Conservation (phyloP, 2,888 invertebrate species). For the Smittia aterrima region DNA sequence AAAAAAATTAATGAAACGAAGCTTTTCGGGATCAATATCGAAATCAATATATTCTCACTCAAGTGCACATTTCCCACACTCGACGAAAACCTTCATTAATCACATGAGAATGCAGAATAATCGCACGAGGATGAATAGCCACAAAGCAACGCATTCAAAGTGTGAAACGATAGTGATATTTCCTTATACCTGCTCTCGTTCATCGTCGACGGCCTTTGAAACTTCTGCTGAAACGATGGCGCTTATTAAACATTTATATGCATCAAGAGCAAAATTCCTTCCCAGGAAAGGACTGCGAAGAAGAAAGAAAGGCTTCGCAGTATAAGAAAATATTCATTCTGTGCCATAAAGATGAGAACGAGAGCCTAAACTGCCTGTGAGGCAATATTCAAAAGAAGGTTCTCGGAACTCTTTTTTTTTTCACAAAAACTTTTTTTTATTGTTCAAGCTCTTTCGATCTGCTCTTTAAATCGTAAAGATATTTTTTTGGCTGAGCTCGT, state of each 20-base stretch:
- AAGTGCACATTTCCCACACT: background rate
- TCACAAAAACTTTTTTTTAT: slow-evolving; percentile 23
- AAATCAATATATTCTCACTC: background rate
- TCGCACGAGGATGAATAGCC: slow-evolving; percentile 27
- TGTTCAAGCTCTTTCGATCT: slow-evolving; percentile 12
- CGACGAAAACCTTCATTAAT: slow-evolving; percentile 29
- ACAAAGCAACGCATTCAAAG: background rate
- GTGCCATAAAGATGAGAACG: slow-evolving; percentile 28
- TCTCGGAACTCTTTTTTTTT: slow-evolving; percentile 29
- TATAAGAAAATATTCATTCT: background rate
- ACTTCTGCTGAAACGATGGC: slow-evolving; percentile 23
- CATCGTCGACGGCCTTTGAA: background rate
- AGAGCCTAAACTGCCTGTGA: slow-evolving; percentile 33
- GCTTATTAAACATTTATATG: slow-evolving; percentile 25
- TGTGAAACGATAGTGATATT: background rate
- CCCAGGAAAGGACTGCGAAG: background rate
- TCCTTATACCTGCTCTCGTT: slow-evolving; percentile 2
- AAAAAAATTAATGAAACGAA: background rate
- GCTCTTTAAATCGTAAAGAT: slow-evolving; percentile 36
- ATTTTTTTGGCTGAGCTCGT: background rate
- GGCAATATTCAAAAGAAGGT: slow-evolving; percentile 32
- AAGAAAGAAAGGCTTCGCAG: slow-evolving; percentile 14
- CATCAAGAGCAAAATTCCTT: slow-evolving; percentile 1
- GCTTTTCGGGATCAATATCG: background rate
- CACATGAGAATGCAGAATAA: slow-evolving; percentile 9